Percentiles rank a stretch among this genome's conserved stretches.
phyloP scores from a whole-genome alignment of 2,113 vertebrate genomes.

The Atlantisia rogersi region DNA sequence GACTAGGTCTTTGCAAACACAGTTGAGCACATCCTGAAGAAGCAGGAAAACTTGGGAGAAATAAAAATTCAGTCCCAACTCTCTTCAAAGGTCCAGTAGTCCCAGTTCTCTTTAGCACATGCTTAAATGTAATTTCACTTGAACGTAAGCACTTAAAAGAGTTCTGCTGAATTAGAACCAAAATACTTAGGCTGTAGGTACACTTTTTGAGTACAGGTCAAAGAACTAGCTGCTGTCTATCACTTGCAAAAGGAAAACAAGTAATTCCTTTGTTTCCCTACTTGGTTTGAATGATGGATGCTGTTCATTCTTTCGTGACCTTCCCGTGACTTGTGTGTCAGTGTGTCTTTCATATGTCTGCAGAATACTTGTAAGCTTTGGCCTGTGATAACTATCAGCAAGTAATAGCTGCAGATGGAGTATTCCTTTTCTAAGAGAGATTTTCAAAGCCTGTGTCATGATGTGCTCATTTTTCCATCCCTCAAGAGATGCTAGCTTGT shows the following conservation, averaged over 20 bases:
- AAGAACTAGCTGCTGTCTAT: not conserved
- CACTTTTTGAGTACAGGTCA: not conserved
- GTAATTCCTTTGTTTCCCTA: not conserved
- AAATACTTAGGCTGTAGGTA: not conserved
- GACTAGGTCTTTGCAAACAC: not conserved
- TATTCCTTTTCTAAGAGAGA: constrained; percentile 15
- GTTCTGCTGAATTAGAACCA: not conserved
- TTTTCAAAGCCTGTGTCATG: constrained; percentile 55
- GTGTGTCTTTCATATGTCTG: constrained; percentile 20
- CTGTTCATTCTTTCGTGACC: constrained; percentile 13
- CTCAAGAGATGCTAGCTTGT: constrained; percentile 15
- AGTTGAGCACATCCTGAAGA: not conserved
- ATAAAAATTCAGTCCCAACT: not conserved
- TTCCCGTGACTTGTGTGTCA: not conserved
- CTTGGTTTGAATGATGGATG: constrained; percentile 36
- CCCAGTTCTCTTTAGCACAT: not conserved
- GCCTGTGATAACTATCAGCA: not conserved
- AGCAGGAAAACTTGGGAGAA: not conserved
- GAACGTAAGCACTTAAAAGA: not conserved
- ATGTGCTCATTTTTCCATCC: constrained; percentile 37
- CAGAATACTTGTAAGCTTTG: constrained; percentile 14
- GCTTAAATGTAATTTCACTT: not conserved
- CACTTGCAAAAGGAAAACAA: constrained; percentile 4
- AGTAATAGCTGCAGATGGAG: constrained; percentile 12
- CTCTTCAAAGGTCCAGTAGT: not conserved